These are phyloP conservation scores for Polia nebulosa DNA, from an alignment of 2,888 invertebrate species.

Conservation along the genomic window DNA sequence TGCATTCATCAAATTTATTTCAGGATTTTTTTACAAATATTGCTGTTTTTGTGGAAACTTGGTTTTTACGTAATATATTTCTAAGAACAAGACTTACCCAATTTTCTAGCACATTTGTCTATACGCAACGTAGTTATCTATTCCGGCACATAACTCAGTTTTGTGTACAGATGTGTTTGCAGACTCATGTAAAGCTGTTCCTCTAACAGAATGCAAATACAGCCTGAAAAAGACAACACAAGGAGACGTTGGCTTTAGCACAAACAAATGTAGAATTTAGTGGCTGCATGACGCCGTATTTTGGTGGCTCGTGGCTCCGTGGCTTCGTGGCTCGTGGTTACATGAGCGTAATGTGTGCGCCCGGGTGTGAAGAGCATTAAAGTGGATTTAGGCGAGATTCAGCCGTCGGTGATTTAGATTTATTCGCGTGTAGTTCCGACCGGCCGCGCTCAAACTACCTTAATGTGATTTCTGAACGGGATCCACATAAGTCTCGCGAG, in stretches of 20 bases:
- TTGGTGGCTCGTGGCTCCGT: conserved; percentile 28
- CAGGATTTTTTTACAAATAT: too few species aligned
- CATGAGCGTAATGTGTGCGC: conserved; percentile 58
- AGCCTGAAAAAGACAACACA: conserved; percentile 33
- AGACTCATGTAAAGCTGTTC: conserved; percentile 27
- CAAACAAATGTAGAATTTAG: conserved; percentile 38
- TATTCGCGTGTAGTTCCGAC: conserved; percentile 80
- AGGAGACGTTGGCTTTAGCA: conserved; percentile 23
- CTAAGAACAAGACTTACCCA: not conserved
- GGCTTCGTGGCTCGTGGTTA: conserved; percentile 34
- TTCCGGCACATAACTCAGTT: conserved; percentile 30
- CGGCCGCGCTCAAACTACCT: conserved; percentile 78
- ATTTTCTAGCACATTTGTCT: not conserved
- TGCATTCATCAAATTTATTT: too few species aligned
- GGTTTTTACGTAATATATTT: not conserved
- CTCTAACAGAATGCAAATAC: conserved; percentile 33
- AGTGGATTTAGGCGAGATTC: conserved; percentile 74
- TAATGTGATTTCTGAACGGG: conserved; percentile 83
- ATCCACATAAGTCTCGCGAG: conserved; percentile 73
- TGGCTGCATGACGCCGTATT: conserved; percentile 49
- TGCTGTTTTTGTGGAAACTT: conserved; percentile 1
- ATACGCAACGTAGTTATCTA: conserved; percentile 2
- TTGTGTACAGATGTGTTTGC: conserved; percentile 32
- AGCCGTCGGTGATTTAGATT: conserved; percentile 81
- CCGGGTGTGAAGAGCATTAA: conserved; percentile 72